phyloP scores from a whole-genome alignment of 2,797 vertebrate genomes.

The Dermochelys coriacea region DNA sequence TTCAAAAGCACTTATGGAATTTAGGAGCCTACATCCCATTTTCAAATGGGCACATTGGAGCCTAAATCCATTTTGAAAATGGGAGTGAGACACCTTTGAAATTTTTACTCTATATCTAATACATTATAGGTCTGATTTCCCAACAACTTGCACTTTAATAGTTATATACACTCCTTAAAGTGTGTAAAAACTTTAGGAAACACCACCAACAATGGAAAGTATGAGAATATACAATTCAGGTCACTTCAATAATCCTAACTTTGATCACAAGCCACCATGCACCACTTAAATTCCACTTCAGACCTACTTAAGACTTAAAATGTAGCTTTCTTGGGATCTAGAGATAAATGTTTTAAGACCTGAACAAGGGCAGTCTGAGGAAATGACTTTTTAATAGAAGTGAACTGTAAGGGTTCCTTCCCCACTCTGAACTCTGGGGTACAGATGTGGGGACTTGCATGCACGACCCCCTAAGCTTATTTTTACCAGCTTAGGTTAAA shows the following conservation, averaged over 20 bases:
- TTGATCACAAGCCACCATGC: background rate
- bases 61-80: background rate
- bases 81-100: background rate
- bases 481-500: too few species aligned
- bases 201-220: background rate
- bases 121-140: slow-evolving; percentile 10
- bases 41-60: background rate
- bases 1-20: background rate
- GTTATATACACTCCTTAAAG: background rate
- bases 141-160: background rate
- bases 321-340: background rate
- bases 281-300: background rate
- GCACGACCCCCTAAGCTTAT: too few species aligned
- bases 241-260: background rate
- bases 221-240: background rate
- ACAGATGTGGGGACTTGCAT: too few species aligned
- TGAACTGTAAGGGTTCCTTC: too few species aligned
- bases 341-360: background rate
- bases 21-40: background rate
- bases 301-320: background rate
- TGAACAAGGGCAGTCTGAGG: background rate
- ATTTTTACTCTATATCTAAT: background rate
- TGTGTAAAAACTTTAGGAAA: background rate
- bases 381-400: background rate
- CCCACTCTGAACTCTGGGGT: too few species aligned